Evolutionary conservation across 2,797 vertebrate species (phyloP), one percentile per base, ranked within the genome.

Genomic region (Dromococcyx pavoninus): DNA sequence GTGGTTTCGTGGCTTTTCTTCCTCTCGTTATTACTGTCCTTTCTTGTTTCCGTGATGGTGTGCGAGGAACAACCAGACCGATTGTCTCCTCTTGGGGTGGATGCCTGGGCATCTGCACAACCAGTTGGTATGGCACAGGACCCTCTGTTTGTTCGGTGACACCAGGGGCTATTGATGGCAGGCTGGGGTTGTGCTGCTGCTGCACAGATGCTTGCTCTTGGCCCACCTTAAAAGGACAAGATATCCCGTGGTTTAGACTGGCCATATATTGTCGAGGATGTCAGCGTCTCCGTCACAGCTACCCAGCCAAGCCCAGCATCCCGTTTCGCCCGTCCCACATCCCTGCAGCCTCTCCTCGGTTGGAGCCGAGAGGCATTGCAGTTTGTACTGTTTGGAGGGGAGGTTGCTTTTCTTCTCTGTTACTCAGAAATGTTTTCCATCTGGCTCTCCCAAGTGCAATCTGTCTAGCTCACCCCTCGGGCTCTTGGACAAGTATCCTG

Each of bases 211-310:
- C 95, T 92, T 84, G 83, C 86, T 89, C 69, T 96, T 95, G 95
- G 95, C 95, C 96, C 93, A 94, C 95, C 91, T 96, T 97, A 96
- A 95, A 97, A 96, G 97, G 93, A 93, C 93, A 95, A 96, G 95
- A 85, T 79, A 95, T 97, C 95, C 90, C 43, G 15, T 80, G 78
- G 86, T 90, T 93, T 91, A 91, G 80, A 62, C 72, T 88, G 93
- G 83, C 95, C 84, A 86, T 93, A 93, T 96, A 96, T 96, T 79
- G 75, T 94, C 1, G 3, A 74, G 76, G 87, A 91, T 96, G 95
- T 95, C 94, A 96, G 94, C 86, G 83, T 91, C 88, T 94, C 84
- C 54, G 86, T 93, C 92, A 95, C 88, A 86, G 88, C 87, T 87
- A 87, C 81, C 72, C 88, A 3, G 81, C 90, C 18, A 22, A 95